These are phyloP conservation scores for Furcifer pardalis DNA, from an alignment of 2,797 vertebrate genomes.

Conservation along the genomic window DNA sequence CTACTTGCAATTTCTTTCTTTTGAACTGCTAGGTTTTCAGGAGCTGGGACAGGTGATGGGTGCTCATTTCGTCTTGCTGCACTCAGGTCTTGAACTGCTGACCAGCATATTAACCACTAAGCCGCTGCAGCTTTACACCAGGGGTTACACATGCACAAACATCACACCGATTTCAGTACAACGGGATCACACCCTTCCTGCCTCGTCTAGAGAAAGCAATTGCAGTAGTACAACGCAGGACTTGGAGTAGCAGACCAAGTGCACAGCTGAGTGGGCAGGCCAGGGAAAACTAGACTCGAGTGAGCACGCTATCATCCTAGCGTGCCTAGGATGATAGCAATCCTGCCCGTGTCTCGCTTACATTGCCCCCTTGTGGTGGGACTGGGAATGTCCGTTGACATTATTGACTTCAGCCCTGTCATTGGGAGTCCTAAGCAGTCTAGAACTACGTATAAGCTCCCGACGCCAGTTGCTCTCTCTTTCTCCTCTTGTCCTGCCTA, in stretches of 20 bases:
- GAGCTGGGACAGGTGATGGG: no score
- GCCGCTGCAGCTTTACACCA: no score
- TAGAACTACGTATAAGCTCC: background rate
- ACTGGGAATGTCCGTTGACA: background rate
- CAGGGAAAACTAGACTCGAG: no score
- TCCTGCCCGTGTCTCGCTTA: background rate
- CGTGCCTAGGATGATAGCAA: background rate
- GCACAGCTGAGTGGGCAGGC: no score
- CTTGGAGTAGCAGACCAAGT: no score
- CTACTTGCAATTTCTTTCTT: no score
- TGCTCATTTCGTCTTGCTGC: no score
- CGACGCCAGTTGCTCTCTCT: background rate
- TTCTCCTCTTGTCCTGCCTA: background rate
- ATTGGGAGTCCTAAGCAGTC: background rate
- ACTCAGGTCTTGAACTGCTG: no score
- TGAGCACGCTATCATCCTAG: no score
- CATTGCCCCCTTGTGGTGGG: background rate
- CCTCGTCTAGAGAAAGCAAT: background rate
- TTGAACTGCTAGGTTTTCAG: no score
- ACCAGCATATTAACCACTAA: no score
- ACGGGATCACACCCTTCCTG: background rate
- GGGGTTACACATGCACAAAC: no score
- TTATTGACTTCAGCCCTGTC: background rate
- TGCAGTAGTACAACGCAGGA: background rate
- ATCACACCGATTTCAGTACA: background rate